phyloP scores from a whole-genome alignment of 2,113 vertebrate species.

The Poeciliopsis turrubarensis region DNA sequence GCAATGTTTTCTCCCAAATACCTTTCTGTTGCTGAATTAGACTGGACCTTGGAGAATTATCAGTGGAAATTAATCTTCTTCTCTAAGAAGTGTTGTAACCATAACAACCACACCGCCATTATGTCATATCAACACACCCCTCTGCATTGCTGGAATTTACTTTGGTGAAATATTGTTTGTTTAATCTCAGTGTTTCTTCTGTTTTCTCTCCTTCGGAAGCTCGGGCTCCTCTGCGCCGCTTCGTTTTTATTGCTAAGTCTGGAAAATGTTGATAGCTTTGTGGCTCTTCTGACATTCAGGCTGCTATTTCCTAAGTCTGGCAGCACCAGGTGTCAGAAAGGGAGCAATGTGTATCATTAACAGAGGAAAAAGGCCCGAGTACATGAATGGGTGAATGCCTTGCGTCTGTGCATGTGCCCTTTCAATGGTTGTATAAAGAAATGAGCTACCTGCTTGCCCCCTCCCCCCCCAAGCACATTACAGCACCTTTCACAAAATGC shows the following conservation, averaged over 20 bases:
- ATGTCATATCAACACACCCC: conserved; percentile 1
- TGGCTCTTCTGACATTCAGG: background rate
- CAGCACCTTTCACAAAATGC: background rate
- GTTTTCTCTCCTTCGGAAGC: background rate
- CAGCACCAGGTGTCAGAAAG: background rate
- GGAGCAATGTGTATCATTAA: background rate
- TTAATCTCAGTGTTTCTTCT: background rate
- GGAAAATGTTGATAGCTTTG: conserved; percentile 16
- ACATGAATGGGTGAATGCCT: background rate
- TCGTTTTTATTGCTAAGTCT: background rate
- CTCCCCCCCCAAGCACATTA: background rate
- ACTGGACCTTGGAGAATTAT: no score
- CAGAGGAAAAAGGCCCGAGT: background rate
- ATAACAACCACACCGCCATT: conserved; percentile 49
- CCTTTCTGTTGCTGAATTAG: no score
- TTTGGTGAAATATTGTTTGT: conserved; percentile 19
- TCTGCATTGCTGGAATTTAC: conserved; percentile 7
- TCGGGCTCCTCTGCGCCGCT: background rate
- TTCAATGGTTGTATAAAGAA: background rate
- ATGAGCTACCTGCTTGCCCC: background rate
- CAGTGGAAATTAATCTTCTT: no score
- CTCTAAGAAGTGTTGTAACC: conserved; percentile 36
- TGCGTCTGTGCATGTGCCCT: background rate
- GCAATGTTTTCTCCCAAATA: no score
- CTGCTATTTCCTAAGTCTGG: background rate